phyloP scores from a whole-genome alignment of 2,888 invertebrate genomes.

The Schrankia costaestrigalis region DNA sequence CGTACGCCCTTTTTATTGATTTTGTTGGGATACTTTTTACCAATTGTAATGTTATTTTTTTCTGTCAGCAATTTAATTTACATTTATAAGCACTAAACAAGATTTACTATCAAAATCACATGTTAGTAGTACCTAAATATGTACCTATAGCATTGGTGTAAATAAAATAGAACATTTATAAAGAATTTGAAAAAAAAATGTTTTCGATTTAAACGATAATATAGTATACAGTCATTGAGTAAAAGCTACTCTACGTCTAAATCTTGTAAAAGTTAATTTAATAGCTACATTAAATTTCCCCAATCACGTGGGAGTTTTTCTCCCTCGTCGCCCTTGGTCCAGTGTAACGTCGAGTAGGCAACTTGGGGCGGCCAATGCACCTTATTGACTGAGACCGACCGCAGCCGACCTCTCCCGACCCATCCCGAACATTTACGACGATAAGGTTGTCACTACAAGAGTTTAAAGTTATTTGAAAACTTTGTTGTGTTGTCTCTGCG shows the following conservation, averaged over 20 bases:
- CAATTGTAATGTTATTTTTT: no score
- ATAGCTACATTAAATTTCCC: constrained; percentile 17
- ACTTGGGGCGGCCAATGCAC: constrained; percentile 75
- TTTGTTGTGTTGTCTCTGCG: constrained; percentile 36
- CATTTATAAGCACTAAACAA: no score
- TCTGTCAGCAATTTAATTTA: no score
- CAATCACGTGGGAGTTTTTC: constrained; percentile 23
- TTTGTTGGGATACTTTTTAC: no score
- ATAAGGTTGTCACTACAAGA: constrained; percentile 55
- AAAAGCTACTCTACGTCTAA: not conserved
- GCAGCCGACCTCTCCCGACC: constrained; percentile 52
- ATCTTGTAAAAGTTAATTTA: constrained; percentile 1
- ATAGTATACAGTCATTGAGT: no score
- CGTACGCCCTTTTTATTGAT: constrained; percentile 3
- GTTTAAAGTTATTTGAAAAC: constrained; percentile 54
- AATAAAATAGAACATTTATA: no score
- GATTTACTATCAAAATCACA: no score
- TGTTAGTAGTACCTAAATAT: no score
- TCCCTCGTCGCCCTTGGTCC: constrained; percentile 37
- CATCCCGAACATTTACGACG: constrained; percentile 46
- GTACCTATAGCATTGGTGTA: no score
- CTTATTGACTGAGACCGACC: constrained; percentile 69
- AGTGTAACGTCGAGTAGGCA: constrained; percentile 49
- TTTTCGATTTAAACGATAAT: no score
- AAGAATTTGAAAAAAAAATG: no score